Percentiles rank a stretch among this genome's conserved stretches.
Conservation (phyloP, 2,113 vertebrate species). For the Ptilonorhynchus violaceus region DNA sequence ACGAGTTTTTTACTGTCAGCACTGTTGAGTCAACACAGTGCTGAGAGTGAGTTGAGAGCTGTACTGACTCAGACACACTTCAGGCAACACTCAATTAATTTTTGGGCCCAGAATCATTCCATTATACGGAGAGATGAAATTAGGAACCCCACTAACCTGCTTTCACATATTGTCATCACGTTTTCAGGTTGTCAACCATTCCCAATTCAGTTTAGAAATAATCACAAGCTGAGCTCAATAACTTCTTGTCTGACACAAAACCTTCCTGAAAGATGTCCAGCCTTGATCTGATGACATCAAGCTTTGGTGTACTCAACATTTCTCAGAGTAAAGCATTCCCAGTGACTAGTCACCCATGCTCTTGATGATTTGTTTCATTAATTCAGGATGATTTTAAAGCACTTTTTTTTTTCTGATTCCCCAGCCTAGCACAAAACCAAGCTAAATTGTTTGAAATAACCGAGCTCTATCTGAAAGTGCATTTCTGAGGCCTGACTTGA, state of each 20-base stretch:
- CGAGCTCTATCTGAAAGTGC: not conserved
- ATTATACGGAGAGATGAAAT: not conserved
- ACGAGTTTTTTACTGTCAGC: slow-evolving; percentile 20
- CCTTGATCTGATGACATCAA: slow-evolving; percentile 1
- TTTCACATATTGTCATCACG: not conserved
- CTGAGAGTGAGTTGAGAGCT: not conserved
- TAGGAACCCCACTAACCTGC: not conserved
- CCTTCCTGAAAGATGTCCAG: slow-evolving; percentile 3
- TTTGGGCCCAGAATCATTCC: not conserved
- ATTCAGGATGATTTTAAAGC: not conserved
- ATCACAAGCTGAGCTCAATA: not conserved
- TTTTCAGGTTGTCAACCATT: not conserved
- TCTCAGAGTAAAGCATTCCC: not conserved
- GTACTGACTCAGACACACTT: not conserved
- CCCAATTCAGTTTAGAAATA: not conserved
- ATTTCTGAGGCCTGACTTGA: not conserved
- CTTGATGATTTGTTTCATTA: not conserved
- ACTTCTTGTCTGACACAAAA: not conserved
- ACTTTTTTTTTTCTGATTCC: not conserved
- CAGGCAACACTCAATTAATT: slow-evolving; percentile 12
- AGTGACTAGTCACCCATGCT: not conserved
- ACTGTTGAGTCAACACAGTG: not conserved
- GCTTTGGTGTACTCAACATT: not conserved
- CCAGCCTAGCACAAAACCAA: not conserved
- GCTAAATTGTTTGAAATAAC: not conserved